phyloP scores from a whole-genome alignment of 2,797 vertebrate genomes.

The Paramormyrops hopkinsi region DNA sequence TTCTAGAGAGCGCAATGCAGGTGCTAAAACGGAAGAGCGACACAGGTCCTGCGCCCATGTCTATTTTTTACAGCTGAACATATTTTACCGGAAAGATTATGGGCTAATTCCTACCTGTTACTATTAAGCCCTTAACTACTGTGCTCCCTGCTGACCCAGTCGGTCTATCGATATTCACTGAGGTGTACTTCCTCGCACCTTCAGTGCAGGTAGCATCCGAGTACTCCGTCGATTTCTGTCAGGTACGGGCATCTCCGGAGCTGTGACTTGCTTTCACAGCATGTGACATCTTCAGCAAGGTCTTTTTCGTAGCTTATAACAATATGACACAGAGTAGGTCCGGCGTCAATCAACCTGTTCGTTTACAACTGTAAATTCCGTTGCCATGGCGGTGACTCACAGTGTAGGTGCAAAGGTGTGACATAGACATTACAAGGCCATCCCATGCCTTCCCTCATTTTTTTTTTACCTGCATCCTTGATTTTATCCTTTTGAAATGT shows the following conservation, averaged over 20 bases:
- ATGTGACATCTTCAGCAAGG: neutral
- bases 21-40: neutral
- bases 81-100: neutral
- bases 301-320: neutral
- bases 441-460: neutral
- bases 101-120: neutral
- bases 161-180: neutral
- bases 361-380: neutral
- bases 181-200: neutral
- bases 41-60: neutral
- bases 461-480: neutral
- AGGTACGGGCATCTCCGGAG: neutral
- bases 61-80: neutral
- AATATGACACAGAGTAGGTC: neutral
- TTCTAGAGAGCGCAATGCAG: neutral
- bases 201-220: neutral
- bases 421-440: neutral
- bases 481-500: conserved; percentile 9
- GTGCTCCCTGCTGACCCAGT: neutral
- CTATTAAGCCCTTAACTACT: neutral
- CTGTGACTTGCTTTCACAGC: neutral
- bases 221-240: neutral
- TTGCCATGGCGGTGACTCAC: conserved; percentile 6
- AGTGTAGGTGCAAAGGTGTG: neutral
- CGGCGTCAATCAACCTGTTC: neutral